Evolutionary conservation across 1,140 invertebrate species (phyloP).

Genomic region (Achroia grisella): DNA sequence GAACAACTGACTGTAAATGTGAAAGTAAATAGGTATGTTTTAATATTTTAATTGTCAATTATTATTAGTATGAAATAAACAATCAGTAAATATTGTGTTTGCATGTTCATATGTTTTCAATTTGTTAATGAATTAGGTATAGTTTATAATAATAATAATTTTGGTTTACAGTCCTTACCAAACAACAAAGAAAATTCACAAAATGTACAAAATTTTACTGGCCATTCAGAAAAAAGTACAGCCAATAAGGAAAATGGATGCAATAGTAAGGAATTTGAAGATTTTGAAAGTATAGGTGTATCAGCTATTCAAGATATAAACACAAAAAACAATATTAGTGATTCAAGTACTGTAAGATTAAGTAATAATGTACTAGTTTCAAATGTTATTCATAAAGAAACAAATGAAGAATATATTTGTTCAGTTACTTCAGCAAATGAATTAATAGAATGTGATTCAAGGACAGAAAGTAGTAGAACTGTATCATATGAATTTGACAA

Average conservation of each 20-base stretch:
- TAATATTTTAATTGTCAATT: too few species aligned
- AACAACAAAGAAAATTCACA: slow-evolving; percentile 22
- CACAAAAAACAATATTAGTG: slow-evolving; percentile 2
- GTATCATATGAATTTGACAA: slow-evolving; percentile 19
- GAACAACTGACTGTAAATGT: too few species aligned
- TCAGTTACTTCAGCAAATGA: slow-evolving; percentile 21
- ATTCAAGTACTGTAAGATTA: slow-evolving; percentile 3
- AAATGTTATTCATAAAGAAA: not conserved
- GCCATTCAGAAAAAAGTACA: too few species aligned
- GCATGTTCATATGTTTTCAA: too few species aligned
- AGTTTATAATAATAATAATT: too few species aligned
- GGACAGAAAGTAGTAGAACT: slow-evolving; percentile 11
- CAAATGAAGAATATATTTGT: slow-evolving; percentile 10
- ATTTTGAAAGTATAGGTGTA: slow-evolving; percentile 18
- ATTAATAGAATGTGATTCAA: slow-evolving; percentile 1
- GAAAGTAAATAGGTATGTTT: too few species aligned
- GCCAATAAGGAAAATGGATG: not conserved
- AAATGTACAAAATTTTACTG: slow-evolving; percentile 10
- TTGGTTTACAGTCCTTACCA: slow-evolving; percentile 8
- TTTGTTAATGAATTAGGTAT: too few species aligned
- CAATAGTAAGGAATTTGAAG: slow-evolving; percentile 5
- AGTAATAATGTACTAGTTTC: not conserved
- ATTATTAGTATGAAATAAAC: too few species aligned
- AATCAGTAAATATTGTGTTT: too few species aligned
- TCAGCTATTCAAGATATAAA: slow-evolving; percentile 33